Evolutionary conservation across 2,113 vertebrate species (phyloP).

Genomic region (Sitta europaea): DNA sequence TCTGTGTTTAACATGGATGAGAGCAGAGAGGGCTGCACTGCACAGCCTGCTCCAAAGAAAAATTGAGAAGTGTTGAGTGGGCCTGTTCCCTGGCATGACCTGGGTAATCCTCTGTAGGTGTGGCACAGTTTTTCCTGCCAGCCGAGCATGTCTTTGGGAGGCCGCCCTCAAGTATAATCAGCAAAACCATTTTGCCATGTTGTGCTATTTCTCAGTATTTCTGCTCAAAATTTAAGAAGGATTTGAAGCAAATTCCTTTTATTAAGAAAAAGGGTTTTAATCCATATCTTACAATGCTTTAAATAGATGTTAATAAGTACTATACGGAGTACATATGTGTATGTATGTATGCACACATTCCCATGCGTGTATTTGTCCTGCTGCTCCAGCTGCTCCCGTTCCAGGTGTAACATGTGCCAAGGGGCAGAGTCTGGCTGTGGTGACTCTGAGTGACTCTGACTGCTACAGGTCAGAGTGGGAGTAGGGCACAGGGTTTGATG

Average conservation of each 20-base stretch:
- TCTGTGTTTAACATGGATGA: background rate
- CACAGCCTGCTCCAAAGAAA: background rate
- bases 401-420: background rate
- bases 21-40: accelerated
- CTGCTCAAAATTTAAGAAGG: background rate
- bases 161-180: background rate
- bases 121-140: background rate
- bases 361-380: background rate
- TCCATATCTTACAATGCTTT: background rate
- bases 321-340: background rate
- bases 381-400: background rate
- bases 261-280: background rate
- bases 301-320: background rate
- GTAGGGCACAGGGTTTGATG: background rate
- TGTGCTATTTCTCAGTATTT: background rate
- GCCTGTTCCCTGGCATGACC: background rate
- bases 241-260: background rate
- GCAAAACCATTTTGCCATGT: background rate
- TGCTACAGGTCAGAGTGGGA: background rate
- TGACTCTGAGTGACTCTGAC: background rate
- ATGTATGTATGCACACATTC: no score
- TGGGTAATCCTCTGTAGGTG: background rate
- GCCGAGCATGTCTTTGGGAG: background rate
- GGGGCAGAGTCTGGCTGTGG: background rate
- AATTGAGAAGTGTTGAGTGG: background rate